These are phyloP conservation scores for Vanacampus margaritifer DNA, from an alignment of 2,113 vertebrate species.

Conservation along the genomic window DNA sequence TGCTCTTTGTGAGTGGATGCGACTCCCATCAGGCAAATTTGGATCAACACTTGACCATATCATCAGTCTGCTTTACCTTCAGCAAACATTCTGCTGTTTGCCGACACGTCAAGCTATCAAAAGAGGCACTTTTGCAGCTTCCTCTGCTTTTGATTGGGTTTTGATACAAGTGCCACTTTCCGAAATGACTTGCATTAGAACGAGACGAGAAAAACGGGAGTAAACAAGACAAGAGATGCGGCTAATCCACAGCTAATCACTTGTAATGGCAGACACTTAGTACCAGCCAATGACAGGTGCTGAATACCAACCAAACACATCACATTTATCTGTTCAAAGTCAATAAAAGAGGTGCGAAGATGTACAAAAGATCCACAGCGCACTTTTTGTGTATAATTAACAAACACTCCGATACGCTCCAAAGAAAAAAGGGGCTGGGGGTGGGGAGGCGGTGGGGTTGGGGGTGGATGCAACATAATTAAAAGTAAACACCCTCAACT, in stretches of 20 bases:
- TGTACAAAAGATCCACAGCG: slow-evolving; percentile 27
- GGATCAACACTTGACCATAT: slow-evolving; percentile 17
- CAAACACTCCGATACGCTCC: slow-evolving; percentile 21
- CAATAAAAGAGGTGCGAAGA: slow-evolving; percentile 32
- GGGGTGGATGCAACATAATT: slow-evolving; percentile 50
- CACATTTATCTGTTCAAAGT: slow-evolving; percentile 49
- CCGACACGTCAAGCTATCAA: slow-evolving; percentile 27
- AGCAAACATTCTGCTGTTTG: slow-evolving; percentile 16
- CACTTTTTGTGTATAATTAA: slow-evolving; percentile 47
- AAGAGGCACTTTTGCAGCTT: slow-evolving; percentile 9
- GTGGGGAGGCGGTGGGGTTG: background rate
- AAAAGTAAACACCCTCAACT: slow-evolving; percentile 58
- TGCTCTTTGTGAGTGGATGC: slow-evolving; percentile 9
- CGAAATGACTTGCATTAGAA: slow-evolving; percentile 35
- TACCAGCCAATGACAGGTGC: slow-evolving; percentile 35
- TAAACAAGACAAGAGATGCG: slow-evolving; percentile 38
- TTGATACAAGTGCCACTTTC: slow-evolving; percentile 35
- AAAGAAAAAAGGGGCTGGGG: slow-evolving; percentile 16
- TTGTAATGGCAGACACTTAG: slow-evolving; percentile 58
- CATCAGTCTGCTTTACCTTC: slow-evolving; percentile 14
- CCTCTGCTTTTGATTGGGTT: slow-evolving; percentile 17
- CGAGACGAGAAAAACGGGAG: slow-evolving; percentile 37
- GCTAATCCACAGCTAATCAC: slow-evolving; percentile 63
- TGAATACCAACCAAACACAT: slow-evolving; percentile 38
- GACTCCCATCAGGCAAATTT: slow-evolving; percentile 13